Evolutionary conservation across 2,113 vertebrate species (phyloP).

Genomic region (Protomyctophum bolini): DNA sequence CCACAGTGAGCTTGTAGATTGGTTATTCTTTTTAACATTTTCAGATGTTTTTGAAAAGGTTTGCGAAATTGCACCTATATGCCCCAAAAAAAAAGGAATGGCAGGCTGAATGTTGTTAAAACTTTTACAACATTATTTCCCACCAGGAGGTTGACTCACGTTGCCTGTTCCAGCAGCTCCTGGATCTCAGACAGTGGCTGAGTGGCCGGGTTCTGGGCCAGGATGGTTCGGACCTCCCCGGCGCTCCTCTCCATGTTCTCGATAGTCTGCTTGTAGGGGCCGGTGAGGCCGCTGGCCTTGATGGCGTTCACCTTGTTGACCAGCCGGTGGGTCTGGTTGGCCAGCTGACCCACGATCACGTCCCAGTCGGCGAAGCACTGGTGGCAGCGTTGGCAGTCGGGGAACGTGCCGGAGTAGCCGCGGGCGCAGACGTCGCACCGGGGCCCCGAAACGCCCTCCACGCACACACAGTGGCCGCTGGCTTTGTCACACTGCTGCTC

Average conservation of each 20-base stretch:
- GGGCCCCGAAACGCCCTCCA: constrained; percentile 85
- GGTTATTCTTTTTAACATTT: too few relatives aligned
- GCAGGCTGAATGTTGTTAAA: too few relatives aligned
- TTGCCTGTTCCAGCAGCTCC: constrained; percentile 88
- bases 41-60: too few relatives aligned
- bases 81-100: too few relatives aligned
- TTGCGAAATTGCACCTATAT: too few relatives aligned
- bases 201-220: constrained; percentile 87
- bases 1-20: too few relatives aligned
- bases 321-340: constrained; percentile 89
- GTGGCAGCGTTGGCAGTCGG: constrained; percentile 89
- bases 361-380: constrained; percentile 96
- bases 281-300: constrained; percentile 86
- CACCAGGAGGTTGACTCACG: constrained; percentile 77
- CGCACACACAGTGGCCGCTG: constrained; percentile 87
- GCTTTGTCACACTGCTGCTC: constrained; percentile 86
- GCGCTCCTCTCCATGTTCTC: constrained; percentile 84
- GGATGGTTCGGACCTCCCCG: constrained; percentile 80
- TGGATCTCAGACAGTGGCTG: constrained; percentile 90
- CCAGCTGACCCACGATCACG: constrained; percentile 81
- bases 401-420: constrained; percentile 90
- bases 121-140: too few relatives aligned
- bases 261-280: constrained; percentile 86
- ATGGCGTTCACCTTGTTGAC: constrained; percentile 88
- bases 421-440: constrained; percentile 90